phyloP scores from a whole-genome alignment of 2,797 vertebrate species.

The Micrastur ruficollis region DNA sequence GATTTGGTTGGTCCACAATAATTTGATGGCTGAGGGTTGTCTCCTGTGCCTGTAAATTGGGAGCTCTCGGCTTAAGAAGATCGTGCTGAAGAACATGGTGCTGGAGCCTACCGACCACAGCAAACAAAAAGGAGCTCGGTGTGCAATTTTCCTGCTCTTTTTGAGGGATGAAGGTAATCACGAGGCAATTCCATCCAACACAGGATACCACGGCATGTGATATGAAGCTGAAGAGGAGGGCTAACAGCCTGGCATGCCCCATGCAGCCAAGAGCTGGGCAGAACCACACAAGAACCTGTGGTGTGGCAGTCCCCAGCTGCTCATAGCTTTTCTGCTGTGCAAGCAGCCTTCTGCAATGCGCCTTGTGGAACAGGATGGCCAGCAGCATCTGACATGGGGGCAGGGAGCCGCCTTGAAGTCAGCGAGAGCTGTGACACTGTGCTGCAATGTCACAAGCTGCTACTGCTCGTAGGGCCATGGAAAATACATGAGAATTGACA shows the following conservation, averaged over 20 bases:
- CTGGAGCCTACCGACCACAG: accelerated
- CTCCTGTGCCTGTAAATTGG: background rate
- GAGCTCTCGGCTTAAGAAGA: background rate
- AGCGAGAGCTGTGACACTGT: background rate
- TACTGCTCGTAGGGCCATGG: background rate
- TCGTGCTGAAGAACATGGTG: accelerated
- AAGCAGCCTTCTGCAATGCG: background rate
- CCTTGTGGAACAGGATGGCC: background rate
- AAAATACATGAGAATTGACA: conserved; percentile 61
- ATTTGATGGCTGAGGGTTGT: background rate
- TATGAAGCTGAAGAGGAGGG: background rate
- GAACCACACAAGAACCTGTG: background rate
- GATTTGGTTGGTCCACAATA: background rate
- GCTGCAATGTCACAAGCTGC: background rate
- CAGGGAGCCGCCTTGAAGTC: background rate
- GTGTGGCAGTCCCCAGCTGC: background rate
- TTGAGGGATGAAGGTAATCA: background rate
- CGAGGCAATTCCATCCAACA: accelerated
- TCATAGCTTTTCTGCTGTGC: background rate
- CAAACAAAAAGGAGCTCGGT: background rate
- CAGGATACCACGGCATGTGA: accelerated
- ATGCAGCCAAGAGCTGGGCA: background rate
- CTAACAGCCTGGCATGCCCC: background rate
- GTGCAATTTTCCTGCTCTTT: background rate
- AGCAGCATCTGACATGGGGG: background rate